phyloP scores from a whole-genome alignment of 2,888 invertebrate species.

The Pseudanteris insignis region DNA sequence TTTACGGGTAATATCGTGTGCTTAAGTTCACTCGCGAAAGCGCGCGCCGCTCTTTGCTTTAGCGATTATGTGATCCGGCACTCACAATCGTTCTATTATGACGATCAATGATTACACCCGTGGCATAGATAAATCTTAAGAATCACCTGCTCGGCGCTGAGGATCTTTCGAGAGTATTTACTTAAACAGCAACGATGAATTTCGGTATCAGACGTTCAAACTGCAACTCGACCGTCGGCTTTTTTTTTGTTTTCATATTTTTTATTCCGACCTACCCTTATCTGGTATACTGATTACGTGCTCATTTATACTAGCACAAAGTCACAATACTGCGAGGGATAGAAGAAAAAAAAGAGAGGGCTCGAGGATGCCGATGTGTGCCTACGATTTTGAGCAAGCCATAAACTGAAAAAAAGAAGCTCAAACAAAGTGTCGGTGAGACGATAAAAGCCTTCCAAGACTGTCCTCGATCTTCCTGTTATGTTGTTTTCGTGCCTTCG shows the following conservation, averaged over 20 bases:
- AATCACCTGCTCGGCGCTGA: conserved; percentile 36
- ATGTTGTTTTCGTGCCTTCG: conserved; percentile 25
- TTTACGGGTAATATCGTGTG: too few relatives aligned
- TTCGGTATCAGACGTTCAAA: too few relatives aligned
- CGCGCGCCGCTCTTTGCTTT: conserved; percentile 49
- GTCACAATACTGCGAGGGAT: too few relatives aligned
- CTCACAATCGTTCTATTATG: conserved; percentile 31
- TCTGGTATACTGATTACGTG: too few relatives aligned
- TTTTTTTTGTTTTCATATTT: conserved; percentile 50
- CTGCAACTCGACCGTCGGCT: too few relatives aligned
- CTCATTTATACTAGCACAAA: conserved; percentile 22
- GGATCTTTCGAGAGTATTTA: too few relatives aligned
- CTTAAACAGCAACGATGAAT: too few relatives aligned
- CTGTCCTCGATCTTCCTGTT: conserved; percentile 12
- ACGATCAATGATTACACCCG: conserved; percentile 33
- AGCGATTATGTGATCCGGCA: conserved; percentile 48
- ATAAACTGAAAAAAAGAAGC: conserved; percentile 47
- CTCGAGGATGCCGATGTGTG: conserved; percentile 46
- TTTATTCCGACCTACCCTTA: conserved; percentile 46
- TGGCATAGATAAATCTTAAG: conserved; percentile 16
- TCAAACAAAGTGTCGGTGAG: conserved; percentile 49
- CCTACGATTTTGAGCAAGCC: conserved; percentile 53
- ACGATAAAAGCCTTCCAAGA: conserved; percentile 22
- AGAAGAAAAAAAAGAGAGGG: too few relatives aligned
- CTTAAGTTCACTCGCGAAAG: conserved; percentile 53